Base-by-base conservation (phyloP, 2,888 invertebrate species). In the Chrysina gloriosa region DNA sequence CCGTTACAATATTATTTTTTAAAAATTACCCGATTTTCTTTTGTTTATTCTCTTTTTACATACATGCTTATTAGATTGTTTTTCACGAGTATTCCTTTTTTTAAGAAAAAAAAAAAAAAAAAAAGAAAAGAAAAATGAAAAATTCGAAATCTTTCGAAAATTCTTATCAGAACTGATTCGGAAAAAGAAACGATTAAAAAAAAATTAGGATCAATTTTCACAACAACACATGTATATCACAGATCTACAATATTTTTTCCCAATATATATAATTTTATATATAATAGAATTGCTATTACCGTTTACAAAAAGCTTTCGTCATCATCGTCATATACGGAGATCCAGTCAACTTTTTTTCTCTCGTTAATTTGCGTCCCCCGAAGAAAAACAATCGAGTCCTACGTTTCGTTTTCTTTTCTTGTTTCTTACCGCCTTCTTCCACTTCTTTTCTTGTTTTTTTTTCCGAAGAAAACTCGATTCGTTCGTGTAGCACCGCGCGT, bases 141-240 rank as follows among this genome's bases (percentile, higher is more conserved):
- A n/a, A n/a, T n/a, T n/a, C n/a, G n/a, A n/a, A n/a, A n/a, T n/a
- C n/a, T n/a, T n/a, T n/a, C n/a, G n/a, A n/a, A n/a, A n/a, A n/a
- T n/a, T n/a, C n/a, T n/a, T n/a, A n/a, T n/a, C n/a, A n/a, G n/a
- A n/a, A n/a, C n/a, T n/a, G n/a, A n/a, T n/a, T n/a, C n/a, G n/a
- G n/a, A n/a, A n/a, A n/a, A n/a, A n/a, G n/a, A n/a, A n/a, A n/a
- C n/a, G 14, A 39, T 58, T 45, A 63, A 64, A 25, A 39, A 52
- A 65, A 56, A 65, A 54, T 34, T 31, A 52, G 56, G 31, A 65
- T 47, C 27, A 56, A 71, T 67, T 75, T 77, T 73, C 70, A 75
- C 72, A 73, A 78, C 80, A 78, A 79, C 80, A 83, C 82, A 83
- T 80, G 78, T 81, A 83, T 84, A 84, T 84, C 84, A 84, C 84